Percentiles rank a stretch among this genome's conserved stretches.
Evolutionary conservation across 2,113 vertebrate genomes (phyloP).

Genomic region (Rostratula benghalensis): DNA sequence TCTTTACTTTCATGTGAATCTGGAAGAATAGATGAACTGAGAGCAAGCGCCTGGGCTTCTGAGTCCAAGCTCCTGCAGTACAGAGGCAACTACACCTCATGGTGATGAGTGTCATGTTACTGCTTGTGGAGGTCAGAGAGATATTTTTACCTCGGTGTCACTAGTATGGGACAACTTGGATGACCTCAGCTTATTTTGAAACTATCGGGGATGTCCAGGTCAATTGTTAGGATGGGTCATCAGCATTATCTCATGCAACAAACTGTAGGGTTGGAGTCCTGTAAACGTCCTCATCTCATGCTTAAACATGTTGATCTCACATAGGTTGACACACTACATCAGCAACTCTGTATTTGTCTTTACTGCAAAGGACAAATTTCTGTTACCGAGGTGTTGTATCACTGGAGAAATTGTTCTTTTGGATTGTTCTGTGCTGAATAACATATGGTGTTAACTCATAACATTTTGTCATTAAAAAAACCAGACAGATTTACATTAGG

Average conservation of each 20-base stretch:
- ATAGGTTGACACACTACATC: background rate
- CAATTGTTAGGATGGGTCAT: background rate
- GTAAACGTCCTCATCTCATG: background rate
- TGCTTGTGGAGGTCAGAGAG: background rate
- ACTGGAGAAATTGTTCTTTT: background rate
- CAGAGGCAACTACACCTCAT: background rate
- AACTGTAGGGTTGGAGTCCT: background rate
- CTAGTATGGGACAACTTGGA: background rate
- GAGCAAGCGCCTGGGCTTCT: background rate
- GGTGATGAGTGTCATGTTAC: background rate
- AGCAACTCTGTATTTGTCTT: background rate
- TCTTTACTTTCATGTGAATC: background rate
- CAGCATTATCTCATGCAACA: background rate
- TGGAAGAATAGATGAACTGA: background rate
- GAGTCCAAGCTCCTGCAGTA: background rate
- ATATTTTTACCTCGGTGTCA: conserved; percentile 25
- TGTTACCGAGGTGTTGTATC: background rate
- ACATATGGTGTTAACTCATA: fast-evolving
- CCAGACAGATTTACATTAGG: background rate
- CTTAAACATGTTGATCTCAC: fast-evolving
- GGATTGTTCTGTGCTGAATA: background rate
- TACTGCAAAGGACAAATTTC: background rate
- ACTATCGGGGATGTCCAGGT: background rate
- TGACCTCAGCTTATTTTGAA: background rate
- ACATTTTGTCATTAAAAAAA: background rate